Evolutionary conservation across 2,113 vertebrate genomes (phyloP), one percentile per base, ranked within the genome.

Genomic region (Pseudorectes ferrugineus): DNA sequence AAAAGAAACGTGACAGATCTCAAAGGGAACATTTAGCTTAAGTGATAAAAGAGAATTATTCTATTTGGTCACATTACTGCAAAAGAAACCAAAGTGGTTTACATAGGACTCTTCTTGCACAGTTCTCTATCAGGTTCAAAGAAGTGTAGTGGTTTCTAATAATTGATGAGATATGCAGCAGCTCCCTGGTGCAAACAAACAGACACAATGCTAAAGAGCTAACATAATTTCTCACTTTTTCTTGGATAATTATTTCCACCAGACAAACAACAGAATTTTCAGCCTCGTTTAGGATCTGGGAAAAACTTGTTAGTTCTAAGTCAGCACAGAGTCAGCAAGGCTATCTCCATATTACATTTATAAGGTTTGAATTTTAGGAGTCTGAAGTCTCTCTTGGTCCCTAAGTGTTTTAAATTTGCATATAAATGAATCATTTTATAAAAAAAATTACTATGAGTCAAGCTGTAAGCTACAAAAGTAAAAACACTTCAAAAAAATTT

Each of bases 401-500:
- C 23, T 25, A 52, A 29, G 15, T 22, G 14, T 33, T 73, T 73
- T 21, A 36, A 82, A 73, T 63, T 49, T 73, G n/a, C 22, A 36
- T 40, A 33, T 15, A 67, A 58, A 46, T 31, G 42, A 55, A 10
- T 51, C 1, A 36, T 29, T 16, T 65, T 38, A 23, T 36, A 43
- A 7, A 11, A 48, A 81, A 46, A 57, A 23, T 0, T 43, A 57
- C 5, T 9, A 4, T 14, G 19, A 59, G 5, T 71, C 24, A 90
- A 75, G 4, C 10, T 29, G 28, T 72, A 84, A 66, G 4, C 6
- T 75, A 26, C 22, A 42, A 58, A 63, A 46, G 11, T 68, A 63
- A 36, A 1, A 46, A 16, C 2, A 40, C 9, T 28, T 14, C 0
- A 38, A 67, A 81, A 81, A 2, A 5, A 8, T 21, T 67, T 71